phyloP scores from a whole-genome alignment of 1,140 invertebrate species.

The Zaprionus lachaisei region DNA sequence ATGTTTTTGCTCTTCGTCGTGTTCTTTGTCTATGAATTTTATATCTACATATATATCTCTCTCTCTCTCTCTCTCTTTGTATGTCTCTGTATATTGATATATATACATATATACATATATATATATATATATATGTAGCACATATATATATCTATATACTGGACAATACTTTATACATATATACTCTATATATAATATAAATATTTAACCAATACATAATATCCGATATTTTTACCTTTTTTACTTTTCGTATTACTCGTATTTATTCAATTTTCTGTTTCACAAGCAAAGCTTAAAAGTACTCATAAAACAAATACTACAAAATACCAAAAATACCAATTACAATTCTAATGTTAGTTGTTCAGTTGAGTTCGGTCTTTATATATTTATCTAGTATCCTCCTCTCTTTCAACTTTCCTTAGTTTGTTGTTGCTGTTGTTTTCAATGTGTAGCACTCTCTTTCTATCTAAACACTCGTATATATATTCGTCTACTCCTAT shows the following conservation, averaged over 20 bases:
- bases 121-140: no score
- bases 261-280: slow-evolving; percentile 37
- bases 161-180: slow-evolving; percentile 28
- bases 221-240: slow-evolving; percentile 29
- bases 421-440: slow-evolving; percentile 29
- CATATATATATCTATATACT: slow-evolving; percentile 47
- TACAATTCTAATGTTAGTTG: slow-evolving; percentile 29
- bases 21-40: slow-evolving; percentile 84
- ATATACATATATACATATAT: no score
- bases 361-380: slow-evolving; percentile 23
- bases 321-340: slow-evolving; percentile 11
- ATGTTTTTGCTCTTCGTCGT: slow-evolving; percentile 84
- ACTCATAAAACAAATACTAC: slow-evolving; percentile 14
- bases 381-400: slow-evolving; percentile 4
- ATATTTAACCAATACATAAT: slow-evolving; percentile 41
- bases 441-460: slow-evolving; percentile 42
- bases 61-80: slow-evolving; percentile 38
- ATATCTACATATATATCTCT: slow-evolving; percentile 57
- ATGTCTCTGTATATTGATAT: no score
- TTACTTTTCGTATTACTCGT: slow-evolving; percentile 15
- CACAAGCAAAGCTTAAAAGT: slow-evolving; percentile 24
- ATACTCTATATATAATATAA: slow-evolving; percentile 9
- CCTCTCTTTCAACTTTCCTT: slow-evolving; percentile 1
- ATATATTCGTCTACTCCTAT: slow-evolving; percentile 30
- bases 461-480: slow-evolving; percentile 24